Base-by-base conservation (phyloP, 2,797 vertebrate genomes). In the Pelobates cultripes region DNA sequence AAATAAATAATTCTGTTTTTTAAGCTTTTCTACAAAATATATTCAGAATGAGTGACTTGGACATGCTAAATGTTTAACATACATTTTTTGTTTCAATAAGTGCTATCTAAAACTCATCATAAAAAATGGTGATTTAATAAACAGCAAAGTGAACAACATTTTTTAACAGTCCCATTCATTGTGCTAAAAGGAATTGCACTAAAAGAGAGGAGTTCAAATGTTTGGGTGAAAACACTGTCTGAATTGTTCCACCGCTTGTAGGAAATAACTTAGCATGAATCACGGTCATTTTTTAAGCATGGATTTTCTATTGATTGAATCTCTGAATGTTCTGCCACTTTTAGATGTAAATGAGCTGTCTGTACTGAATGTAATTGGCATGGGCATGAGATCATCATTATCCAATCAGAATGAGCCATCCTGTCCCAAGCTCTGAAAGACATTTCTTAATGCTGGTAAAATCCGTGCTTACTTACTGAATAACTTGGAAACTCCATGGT, bases 291-390 rank as follows among this genome's bases (percentile, higher is more conserved):
- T 83, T 51, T 80, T 72, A 71, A 14, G 72, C 77, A 84, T 76
- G 68, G 82, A 55, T 76, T 84, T 84, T 84, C 82, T 76, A 57
- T 76, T 84, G 77, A 84, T 79, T 84, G 75, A 78, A 78, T 64
- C 73, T 74, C 82, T 84, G 72, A 84, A 79, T 84, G 82, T 80
- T 80, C 77, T 80, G 68, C 77, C 82, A 84, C 82, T 84, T 79
- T 84, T 84, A 71, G 77, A 84, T 84, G 82, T 84, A 84, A 84
- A 84, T 84, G 82, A 84, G 82, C 82, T 80, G 82, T 84, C 77
- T 84, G 77, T 80, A 15, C 77, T 79, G 73, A 79, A 79, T 76
- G 82, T 80, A 84, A 84, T 84, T 84, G 82, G 68, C 68, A 84
- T 84, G 60, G 47, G 82, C 73, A 84, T 84, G 82, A 84, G 82